Percentiles rank a stretch among this genome's conserved stretches.
phyloP scores from a whole-genome alignment of 2,888 invertebrate species.

The Oasisia sp. region DNA sequence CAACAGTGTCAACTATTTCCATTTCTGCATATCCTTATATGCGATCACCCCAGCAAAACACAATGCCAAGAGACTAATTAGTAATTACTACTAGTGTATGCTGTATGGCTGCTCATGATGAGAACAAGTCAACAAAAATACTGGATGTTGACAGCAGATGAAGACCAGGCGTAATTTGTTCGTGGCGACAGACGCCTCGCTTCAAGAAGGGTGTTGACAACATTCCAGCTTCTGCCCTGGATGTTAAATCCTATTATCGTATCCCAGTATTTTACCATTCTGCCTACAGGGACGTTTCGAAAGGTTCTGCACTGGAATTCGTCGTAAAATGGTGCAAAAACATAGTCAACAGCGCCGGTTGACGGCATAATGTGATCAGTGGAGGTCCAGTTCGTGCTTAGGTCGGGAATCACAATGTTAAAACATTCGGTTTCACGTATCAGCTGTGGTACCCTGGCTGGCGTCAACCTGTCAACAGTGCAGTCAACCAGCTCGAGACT shows the following conservation, averaged over 20 bases:
- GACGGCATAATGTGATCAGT: background rate
- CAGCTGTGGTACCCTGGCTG: background rate
- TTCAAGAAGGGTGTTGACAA: background rate
- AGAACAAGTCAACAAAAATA: background rate
- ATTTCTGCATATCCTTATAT: too few species aligned
- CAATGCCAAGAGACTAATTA: background rate
- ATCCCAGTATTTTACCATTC: background rate
- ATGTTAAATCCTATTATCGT: background rate
- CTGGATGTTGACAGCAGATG: background rate
- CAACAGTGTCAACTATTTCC: too few species aligned
- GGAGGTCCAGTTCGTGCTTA: background rate
- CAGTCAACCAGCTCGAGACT: background rate
- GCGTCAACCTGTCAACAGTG: background rate
- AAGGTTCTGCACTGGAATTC: background rate
- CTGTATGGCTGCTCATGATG: background rate
- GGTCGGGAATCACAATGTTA: background rate
- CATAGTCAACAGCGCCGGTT: background rate
- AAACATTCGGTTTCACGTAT: background rate
- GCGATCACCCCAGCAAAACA: too few species aligned
- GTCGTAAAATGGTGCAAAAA: background rate
- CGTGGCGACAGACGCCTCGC: background rate
- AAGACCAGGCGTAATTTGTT: background rate
- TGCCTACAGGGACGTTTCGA: background rate
- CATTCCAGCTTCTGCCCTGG: background rate
- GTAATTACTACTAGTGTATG: background rate